A percentile compares a stretch with the other conserved stretches of the same genome.
phyloP scores from a whole-genome alignment of 2,113 vertebrate genomes.

The Toxostoma redivivum region DNA sequence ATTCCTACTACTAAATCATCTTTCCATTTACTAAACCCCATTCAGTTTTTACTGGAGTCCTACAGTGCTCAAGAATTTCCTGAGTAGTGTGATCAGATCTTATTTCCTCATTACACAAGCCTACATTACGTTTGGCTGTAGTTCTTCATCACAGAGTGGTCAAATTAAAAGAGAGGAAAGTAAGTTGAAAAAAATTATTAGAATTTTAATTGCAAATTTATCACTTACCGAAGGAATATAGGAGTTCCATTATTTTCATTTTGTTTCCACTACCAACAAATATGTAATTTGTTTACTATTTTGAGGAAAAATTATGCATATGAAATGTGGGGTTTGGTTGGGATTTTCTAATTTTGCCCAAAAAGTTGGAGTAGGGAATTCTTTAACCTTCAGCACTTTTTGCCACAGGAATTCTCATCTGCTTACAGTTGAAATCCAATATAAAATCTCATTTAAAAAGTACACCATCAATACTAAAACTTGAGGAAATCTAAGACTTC shows the following conservation, averaged over 20 bases:
- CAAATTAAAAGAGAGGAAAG: neutral
- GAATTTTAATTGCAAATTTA: neutral
- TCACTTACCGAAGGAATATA: neutral
- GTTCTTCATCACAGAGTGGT: neutral
- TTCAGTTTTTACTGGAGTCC: neutral
- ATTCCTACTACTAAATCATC: neutral
- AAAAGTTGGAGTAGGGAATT: neutral
- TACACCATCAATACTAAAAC: neutral
- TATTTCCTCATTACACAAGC: neutral
- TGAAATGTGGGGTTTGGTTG: neutral
- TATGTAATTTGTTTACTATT: neutral
- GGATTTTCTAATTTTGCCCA: neutral
- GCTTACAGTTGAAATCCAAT: neutral
- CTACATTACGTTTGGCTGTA: neutral
- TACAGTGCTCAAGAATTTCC: neutral
- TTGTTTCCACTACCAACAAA: neutral
- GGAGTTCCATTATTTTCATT: neutral
- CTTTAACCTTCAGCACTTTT: neutral
- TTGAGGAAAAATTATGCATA: neutral
- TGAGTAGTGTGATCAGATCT: neutral
- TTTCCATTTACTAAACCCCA: neutral
- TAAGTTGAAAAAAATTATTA: neutral
- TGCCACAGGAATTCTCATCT: conserved; percentile 14
- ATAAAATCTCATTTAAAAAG: neutral
- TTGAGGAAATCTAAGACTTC: neutral